A percentile compares a stretch with the other conserved stretches of the same genome.
Conservation (phyloP, 2,113 vertebrate species). For the Perca flavescens region DNA sequence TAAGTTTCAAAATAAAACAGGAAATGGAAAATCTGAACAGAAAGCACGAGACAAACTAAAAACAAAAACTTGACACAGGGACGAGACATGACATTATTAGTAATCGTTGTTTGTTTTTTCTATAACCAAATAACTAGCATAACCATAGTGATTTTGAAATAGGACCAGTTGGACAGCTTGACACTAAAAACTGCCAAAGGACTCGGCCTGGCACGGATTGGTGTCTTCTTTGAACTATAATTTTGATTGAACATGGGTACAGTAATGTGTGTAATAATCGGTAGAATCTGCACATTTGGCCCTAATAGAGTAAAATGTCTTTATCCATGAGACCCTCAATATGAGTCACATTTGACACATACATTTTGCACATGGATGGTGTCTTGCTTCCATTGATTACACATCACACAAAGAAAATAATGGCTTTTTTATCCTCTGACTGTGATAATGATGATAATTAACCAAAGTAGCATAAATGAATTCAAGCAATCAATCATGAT, state of each 20-base stretch:
- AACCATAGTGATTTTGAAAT: neutral
- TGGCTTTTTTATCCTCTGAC: conserved; percentile 49
- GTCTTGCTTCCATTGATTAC: conserved; percentile 47
- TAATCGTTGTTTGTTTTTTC: neutral
- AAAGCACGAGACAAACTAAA: too few species aligned
- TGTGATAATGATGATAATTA: conserved; percentile 74
- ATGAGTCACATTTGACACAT: conserved; percentile 22
- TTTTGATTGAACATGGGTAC: conserved; percentile 9
- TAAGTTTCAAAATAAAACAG: too few species aligned
- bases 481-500: conserved; percentile 76
- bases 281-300: conserved; percentile 24
- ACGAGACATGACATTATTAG: too few species aligned
- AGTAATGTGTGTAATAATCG: conserved; percentile 48
- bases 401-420: conserved; percentile 43
- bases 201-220: neutral
- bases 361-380: conserved; percentile 28
- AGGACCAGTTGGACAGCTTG: conserved; percentile 32
- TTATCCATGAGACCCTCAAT: conserved; percentile 14
- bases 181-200: conserved; percentile 10
- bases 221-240: neutral
- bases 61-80: too few species aligned
- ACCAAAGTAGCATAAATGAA: conserved; percentile 70
- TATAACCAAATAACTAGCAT: neutral
- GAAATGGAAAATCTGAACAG: too few species aligned
- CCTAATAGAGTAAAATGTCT: conserved; percentile 24